Conservation (phyloP, 2,797 vertebrate genomes). For the Lophius americanus region DNA sequence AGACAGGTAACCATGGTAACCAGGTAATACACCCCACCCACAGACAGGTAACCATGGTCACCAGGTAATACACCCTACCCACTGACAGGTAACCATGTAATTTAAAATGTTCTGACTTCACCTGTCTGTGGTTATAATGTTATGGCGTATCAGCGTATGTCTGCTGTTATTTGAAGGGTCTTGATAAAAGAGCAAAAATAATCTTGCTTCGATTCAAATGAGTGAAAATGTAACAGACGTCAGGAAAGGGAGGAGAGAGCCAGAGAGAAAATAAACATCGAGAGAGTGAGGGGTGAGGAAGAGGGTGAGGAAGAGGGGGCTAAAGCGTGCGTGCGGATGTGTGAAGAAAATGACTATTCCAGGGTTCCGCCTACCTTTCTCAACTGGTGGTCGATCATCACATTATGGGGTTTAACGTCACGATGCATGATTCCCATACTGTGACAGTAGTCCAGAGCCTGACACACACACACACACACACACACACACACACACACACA, state of each 20-base stretch:
- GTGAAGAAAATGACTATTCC: slow-evolving; percentile 19
- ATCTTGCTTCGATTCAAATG: slow-evolving; percentile 4
- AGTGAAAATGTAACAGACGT: neutral
- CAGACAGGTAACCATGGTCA: too few species aligned
- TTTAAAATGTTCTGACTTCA: too few species aligned
- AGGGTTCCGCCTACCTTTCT: slow-evolving; percentile 88
- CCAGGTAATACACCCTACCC: too few species aligned
- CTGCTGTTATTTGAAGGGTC: too few species aligned
- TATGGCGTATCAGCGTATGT: too few species aligned
- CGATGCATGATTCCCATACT: slow-evolving; percentile 99
- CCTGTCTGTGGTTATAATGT: too few species aligned
- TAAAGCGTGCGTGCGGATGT: slow-evolving; percentile 11
- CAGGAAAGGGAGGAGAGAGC: neutral
- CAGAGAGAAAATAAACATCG: slow-evolving; percentile 21
- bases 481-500: neutral
- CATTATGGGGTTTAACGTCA: slow-evolving; percentile 96
- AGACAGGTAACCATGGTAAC: too few species aligned
- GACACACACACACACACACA: neutral
- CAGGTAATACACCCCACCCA: too few species aligned
- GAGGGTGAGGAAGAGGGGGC: neutral
- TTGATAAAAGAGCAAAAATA: neutral
- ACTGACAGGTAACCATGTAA: too few species aligned
- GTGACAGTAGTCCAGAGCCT: slow-evolving; percentile 98
- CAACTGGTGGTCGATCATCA: slow-evolving; percentile 98
- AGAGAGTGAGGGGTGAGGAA: slow-evolving; percentile 3